Percentiles rank a stretch among this genome's conserved stretches.
These are phyloP conservation scores for Bembecia ichneumoniformis DNA, from an alignment of 2,888 invertebrate genomes.

Conservation along the genomic window DNA sequence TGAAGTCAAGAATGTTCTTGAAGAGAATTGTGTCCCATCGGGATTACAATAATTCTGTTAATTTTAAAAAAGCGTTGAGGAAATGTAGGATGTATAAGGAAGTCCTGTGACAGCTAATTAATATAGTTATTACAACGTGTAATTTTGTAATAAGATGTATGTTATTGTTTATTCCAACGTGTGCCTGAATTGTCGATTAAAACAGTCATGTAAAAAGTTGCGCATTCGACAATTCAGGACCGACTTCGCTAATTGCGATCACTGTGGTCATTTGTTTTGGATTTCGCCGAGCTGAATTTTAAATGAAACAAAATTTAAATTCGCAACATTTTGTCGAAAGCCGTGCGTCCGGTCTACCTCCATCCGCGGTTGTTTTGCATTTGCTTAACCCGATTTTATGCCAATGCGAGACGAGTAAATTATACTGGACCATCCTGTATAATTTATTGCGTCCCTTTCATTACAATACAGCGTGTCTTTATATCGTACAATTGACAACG, in stretches of 20 bases:
- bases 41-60: no score
- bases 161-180: no score
- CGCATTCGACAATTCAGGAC: constrained; percentile 10
- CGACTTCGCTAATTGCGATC: constrained; percentile 25
- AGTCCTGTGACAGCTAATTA: no score
- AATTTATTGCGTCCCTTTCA: neutral
- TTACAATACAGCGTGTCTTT: no score
- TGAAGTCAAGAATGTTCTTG: no score
- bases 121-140: no score
- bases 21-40: no score
- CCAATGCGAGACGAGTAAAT: neutral
- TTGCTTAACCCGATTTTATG: neutral
- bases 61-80: no score
- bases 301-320: constrained; percentile 19
- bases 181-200: neutral
- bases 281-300: constrained; percentile 19
- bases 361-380: neutral
- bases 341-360: neutral
- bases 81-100: no score
- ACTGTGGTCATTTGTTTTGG: constrained; percentile 24
- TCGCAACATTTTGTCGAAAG: constrained; percentile 1
- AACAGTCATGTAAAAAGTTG: constrained; percentile 2
- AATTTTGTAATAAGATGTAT: no score
- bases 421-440: neutral
- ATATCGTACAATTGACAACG: no score